Conservation (phyloP, 2,888 invertebrate species). For the Priocnemis perturbator region DNA sequence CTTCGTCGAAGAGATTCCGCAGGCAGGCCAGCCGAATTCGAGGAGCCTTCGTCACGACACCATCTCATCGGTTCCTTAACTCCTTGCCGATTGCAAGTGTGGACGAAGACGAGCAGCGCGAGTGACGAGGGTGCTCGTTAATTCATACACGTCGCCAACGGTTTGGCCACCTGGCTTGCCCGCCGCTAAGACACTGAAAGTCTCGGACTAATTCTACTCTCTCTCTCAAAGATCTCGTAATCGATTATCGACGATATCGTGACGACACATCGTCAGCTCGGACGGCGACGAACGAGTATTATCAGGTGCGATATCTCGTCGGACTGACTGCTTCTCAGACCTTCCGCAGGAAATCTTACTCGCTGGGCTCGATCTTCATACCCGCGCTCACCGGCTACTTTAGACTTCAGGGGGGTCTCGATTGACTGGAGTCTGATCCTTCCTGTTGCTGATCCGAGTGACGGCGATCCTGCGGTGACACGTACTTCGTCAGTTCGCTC, state of each 20-base stretch:
- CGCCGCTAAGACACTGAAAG: constrained; percentile 7
- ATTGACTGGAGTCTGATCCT: too few relatives aligned
- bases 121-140: background rate
- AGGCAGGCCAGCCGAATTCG: background rate
- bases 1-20: constrained; percentile 7
- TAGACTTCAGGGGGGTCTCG: too few relatives aligned
- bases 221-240: constrained; percentile 5
- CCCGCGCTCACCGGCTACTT: too few relatives aligned
- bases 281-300: too few relatives aligned
- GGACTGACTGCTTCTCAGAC: background rate
- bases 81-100: background rate
- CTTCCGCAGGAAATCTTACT: too few relatives aligned
- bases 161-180: constrained; percentile 2
- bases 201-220: constrained; percentile 3
- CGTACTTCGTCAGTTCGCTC: too few relatives aligned
- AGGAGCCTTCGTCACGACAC: constrained; percentile 57
- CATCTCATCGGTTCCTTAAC: constrained; percentile 33
- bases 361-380: too few relatives aligned
- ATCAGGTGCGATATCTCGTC: background rate
- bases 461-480: too few relatives aligned
- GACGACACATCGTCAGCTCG: background rate
- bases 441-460: too few relatives aligned
- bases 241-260: constrained; percentile 15
- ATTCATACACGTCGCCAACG: background rate
- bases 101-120: background rate